Base-by-base conservation (phyloP, 2,113 vertebrate genomes). In the Eira barbara region DNA sequence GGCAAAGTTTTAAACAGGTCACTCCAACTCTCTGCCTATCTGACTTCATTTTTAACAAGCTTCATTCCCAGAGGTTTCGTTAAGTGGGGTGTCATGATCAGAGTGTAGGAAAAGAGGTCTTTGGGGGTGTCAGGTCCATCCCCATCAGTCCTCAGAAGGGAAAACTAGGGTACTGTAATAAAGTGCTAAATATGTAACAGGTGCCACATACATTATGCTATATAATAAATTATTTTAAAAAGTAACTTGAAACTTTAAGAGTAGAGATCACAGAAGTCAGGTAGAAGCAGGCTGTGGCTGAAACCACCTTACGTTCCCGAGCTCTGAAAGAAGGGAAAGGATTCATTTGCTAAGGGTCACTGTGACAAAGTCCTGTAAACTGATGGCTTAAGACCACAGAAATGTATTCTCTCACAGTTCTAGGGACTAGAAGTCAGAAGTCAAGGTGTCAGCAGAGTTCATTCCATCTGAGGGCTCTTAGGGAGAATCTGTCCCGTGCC, bases 11-110 rank as follows among this genome's bases (percentile, higher is more conserved):
- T 31, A 92, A 94, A 88, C 0, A 3, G 45, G 57, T 87, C 69
- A 45, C 49, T 69, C 52, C 36, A 79, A 9, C 59, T 90, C 81
- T 55, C 47, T 21, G 2, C 49, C 80, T 47, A 27, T 45, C 31
- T 55, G 63, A 85, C 69, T 96, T 94, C 80, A 47, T 59, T 92
- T 82, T 67, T 71, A 91, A 93, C 18, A 36, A 91, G 69, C 27
- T 87, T 69, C 6, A 1, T 45, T 83, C 27, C 73, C 27, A 88
- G 84, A 52, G 31, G 49, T 45, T 94, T 85, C 47, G 13, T 86
- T 59, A 80, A 73, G 61, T 31, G 34, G 45, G 15, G 5, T 9
- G 12, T 49, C 14, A 25, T 0, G 18, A 73, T 69, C 45, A 20
- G n/a, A 57, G 79, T 6, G 13, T 7, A 10, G 6, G 14, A 25